Percentiles rank a stretch among this genome's conserved stretches.
These are phyloP conservation scores for Microtus montanus DNA, from an alignment of 2,113 vertebrate species.

Conservation along the genomic window DNA sequence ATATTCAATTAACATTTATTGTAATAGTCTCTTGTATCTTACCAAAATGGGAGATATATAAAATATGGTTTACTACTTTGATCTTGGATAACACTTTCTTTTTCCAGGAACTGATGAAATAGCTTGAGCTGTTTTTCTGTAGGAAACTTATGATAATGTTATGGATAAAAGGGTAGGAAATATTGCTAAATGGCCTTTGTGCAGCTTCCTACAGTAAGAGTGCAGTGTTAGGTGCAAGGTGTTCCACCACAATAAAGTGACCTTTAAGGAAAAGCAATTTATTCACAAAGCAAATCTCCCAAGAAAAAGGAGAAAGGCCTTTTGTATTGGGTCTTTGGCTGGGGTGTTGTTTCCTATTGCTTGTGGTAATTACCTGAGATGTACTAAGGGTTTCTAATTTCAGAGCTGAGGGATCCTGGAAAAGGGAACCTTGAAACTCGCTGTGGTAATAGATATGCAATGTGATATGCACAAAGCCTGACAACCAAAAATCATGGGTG, in stretches of 20 bases:
- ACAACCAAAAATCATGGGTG: neutral
- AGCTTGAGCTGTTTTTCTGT: slow-evolving; percentile 20
- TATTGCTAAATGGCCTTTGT: slow-evolving; percentile 61
- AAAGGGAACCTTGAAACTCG: slow-evolving; percentile 33
- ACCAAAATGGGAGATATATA: neutral
- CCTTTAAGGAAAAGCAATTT: slow-evolving; percentile 75
- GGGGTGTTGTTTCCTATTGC: neutral
- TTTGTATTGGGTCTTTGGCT: slow-evolving; percentile 23
- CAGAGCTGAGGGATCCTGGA: neutral
- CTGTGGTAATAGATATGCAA: neutral
- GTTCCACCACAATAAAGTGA: slow-evolving; percentile 65
- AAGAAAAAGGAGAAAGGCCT: slow-evolving; percentile 40
- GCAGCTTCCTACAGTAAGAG: slow-evolving; percentile 55
- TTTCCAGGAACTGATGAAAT: slow-evolving; percentile 21
- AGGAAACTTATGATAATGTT: slow-evolving; percentile 52
- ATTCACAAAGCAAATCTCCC: slow-evolving; percentile 62
- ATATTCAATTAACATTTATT: neutral
- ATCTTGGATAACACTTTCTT: slow-evolving; percentile 31
- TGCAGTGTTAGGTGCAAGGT: slow-evolving; percentile 45
- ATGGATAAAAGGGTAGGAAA: slow-evolving; percentile 65
- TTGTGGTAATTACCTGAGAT: slow-evolving; percentile 9
- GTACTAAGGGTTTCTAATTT: slow-evolving; percentile 48
- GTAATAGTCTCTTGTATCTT: neutral
- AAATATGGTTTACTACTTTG: neutral
- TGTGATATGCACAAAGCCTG: neutral